phyloP scores from a whole-genome alignment of 2,888 invertebrate species.

The Eilema caniola region DNA sequence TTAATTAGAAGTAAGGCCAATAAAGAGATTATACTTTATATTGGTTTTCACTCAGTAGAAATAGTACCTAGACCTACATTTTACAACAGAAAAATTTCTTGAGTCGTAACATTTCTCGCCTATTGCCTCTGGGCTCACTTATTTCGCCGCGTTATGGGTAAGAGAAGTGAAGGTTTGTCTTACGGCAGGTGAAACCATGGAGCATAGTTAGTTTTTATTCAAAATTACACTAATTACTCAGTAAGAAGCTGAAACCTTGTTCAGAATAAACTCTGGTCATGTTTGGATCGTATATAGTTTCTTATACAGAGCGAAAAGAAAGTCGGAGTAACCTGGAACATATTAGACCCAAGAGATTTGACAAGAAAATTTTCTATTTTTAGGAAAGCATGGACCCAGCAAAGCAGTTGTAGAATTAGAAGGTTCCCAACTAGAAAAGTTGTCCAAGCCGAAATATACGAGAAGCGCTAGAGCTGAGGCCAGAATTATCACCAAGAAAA shows the following conservation, averaged over 20 bases:
- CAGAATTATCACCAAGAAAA: slow-evolving; percentile 75
- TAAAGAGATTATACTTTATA: slow-evolving; percentile 48
- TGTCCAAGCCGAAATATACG: slow-evolving; percentile 65
- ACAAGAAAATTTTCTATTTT: slow-evolving; percentile 78
- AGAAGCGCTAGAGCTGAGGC: slow-evolving; percentile 76
- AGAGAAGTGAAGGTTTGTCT: background rate
- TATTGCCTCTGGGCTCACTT: background rate
- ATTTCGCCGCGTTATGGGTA: background rate
- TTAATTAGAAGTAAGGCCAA: slow-evolving; percentile 31
- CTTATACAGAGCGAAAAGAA: background rate
- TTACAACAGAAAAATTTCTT: background rate
- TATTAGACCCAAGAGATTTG: slow-evolving; percentile 42
- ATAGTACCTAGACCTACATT: background rate
- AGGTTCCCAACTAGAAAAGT: slow-evolving; percentile 40
- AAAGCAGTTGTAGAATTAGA: slow-evolving; percentile 56
- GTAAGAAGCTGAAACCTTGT: background rate
- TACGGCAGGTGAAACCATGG: background rate
- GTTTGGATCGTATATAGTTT: background rate
- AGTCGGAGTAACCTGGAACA: slow-evolving; percentile 9
- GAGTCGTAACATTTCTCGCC: background rate
- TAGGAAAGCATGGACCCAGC: slow-evolving; percentile 70
- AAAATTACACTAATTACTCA: background rate
- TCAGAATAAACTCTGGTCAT: background rate
- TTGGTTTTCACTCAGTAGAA: slow-evolving; percentile 18
- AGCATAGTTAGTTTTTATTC: no score